Base-by-base conservation (phyloP, 2,888 invertebrate species). In the Tortricodes alternella region DNA sequence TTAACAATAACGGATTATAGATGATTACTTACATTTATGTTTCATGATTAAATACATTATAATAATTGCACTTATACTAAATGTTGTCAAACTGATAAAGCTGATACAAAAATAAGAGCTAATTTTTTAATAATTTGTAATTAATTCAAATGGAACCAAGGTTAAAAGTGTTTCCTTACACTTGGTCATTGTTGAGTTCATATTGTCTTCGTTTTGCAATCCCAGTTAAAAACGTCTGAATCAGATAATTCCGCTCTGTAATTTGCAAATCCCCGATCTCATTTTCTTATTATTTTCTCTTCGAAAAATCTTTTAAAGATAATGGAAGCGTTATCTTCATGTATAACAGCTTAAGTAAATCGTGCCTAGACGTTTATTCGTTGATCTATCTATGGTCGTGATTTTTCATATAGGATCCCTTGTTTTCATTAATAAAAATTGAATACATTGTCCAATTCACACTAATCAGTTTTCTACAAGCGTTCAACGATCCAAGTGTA, bases 231-330 rank as follows among this genome's bases (percentile, higher is more conserved):
- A 38, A 13, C 29, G 49, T 38, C 49, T 49, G 38, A 49, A 49
- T 49, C 49, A 38, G 49, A 49, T 49, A 39, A 49, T 49, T 18
- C 19, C 27, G n/a, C 6, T 18, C 38, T 19, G 49, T 38, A 49
- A 49, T 49, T 49, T 49, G 19, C 49, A 13, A 38, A 13, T 16
- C 13, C 16, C 23, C 18, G 38, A 49, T 49, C 49, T 49, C 24
- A 19, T 38, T 48, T 48, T 48, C 35, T 46, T 35, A 34, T 24
- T 48, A 8, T 27, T 37, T 38, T 19, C 49, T 34, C 34, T 32
- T 34, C 13, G 21, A 19, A 46, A 16, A 38, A 23, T 38, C 38
- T 16, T 19, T 49, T 38, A 29, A 16, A 38, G 48, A 37, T 37
- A 48, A 48, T 48, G 35, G 37, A 37, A 37, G 48, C 9, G 24